Percentiles rank a stretch among this genome's conserved stretches.
Conservation (phyloP, 1,140 invertebrate genomes). For the Drosophila pseudoobscura region DNA sequence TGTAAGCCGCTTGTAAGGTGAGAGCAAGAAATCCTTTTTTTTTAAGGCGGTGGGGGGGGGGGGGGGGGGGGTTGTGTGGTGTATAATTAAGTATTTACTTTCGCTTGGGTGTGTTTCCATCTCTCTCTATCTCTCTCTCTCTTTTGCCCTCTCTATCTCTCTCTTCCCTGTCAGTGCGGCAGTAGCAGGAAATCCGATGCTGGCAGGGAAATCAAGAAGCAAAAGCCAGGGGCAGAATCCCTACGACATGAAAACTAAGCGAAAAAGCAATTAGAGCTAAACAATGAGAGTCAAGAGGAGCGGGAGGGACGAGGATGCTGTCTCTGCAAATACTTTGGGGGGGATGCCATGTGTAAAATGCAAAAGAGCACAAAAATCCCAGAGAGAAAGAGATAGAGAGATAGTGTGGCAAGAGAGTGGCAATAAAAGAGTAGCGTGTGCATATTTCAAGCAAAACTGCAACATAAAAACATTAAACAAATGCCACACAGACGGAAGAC, state of each 20-base stretch:
- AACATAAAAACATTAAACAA: conserved; percentile 77
- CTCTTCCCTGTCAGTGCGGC: conserved; percentile 1
- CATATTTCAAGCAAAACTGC: conserved; percentile 74
- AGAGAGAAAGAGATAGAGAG: conserved; percentile 13
- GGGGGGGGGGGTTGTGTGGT: too few species aligned
- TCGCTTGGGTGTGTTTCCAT: conserved; percentile 36
- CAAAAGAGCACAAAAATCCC: conserved; percentile 63
- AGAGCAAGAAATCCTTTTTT: conserved; percentile 48
- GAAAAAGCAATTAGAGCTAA: conserved; percentile 74
- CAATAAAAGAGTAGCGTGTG: conserved; percentile 71
- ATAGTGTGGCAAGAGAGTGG: conserved; percentile 22
- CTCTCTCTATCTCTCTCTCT: too few species aligned
- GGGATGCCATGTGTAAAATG: conserved; percentile 68
- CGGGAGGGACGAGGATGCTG: conserved; percentile 26
- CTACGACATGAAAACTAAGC: conserved; percentile 68
- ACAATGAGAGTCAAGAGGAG: conserved; percentile 37
- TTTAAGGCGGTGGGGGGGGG: neutral
- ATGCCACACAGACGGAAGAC: conserved; percentile 57
- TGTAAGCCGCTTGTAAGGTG: conserved; percentile 68
- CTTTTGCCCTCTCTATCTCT: too few species aligned
- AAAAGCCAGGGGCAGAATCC: conserved; percentile 34
- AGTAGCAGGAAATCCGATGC: conserved; percentile 53
- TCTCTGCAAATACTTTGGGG: conserved; percentile 61
- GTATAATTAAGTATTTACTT: conserved; percentile 79
- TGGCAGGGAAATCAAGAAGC: conserved; percentile 59